These are phyloP conservation scores for Drosophila arizonae DNA, from an alignment of 1,140 invertebrate genomes.

Conservation along the genomic window DNA sequence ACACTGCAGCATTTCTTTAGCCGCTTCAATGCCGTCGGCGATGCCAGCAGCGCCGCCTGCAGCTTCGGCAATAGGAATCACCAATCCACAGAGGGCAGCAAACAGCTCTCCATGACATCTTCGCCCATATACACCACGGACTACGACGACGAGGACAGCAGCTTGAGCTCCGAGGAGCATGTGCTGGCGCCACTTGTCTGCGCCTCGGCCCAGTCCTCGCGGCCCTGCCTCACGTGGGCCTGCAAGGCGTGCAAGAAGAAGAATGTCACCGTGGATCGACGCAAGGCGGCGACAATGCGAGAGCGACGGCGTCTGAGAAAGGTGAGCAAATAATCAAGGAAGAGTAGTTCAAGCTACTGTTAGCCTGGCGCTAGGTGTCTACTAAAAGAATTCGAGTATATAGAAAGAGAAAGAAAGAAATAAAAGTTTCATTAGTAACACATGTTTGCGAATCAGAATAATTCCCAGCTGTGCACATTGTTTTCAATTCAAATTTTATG, in stretches of 20 bases:
- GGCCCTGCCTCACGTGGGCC: constrained; percentile 95
- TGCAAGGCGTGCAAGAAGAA: constrained; percentile 98
- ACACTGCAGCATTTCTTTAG: constrained; percentile 76
- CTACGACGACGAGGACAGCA: constrained; percentile 79
- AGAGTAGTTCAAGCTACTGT: background rate
- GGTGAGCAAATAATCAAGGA: constrained; percentile 83
- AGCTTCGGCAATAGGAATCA: constrained; percentile 18
- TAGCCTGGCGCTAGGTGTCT: too few relatives aligned
- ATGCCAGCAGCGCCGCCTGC: constrained; percentile 24
- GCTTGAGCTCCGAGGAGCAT: constrained; percentile 83
- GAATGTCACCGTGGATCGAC: constrained; percentile 95
- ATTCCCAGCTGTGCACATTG: too few relatives aligned
- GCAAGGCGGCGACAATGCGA: constrained; percentile 97
- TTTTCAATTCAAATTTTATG: too few relatives aligned
- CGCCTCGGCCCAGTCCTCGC: constrained; percentile 84
- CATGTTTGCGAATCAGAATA: too few relatives aligned
- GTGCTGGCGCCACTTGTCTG: constrained; percentile 84
- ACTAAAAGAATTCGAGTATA: too few relatives aligned
- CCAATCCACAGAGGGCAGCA: constrained; percentile 45
- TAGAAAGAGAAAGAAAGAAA: too few relatives aligned
- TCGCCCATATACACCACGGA: constrained; percentile 78
- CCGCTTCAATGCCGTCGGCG: constrained; percentile 79
- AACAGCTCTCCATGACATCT: constrained; percentile 60
- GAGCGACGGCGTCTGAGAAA: constrained; percentile 95
- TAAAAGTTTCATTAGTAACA: too few relatives aligned